phyloP scores from a whole-genome alignment of 2,797 vertebrate species.

The Melanotaenia maccullochi region DNA sequence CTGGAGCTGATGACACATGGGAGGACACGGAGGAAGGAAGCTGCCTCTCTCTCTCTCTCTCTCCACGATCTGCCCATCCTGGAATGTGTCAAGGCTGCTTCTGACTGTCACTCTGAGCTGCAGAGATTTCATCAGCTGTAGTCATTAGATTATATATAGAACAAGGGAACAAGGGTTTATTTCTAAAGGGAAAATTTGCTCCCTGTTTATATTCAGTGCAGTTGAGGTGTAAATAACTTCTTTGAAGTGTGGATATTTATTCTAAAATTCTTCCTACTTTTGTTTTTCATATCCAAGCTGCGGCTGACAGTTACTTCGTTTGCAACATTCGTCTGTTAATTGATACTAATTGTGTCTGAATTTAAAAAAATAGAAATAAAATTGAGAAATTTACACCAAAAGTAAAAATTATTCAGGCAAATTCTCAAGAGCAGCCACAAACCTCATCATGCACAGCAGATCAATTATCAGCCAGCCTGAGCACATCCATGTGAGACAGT shows the following conservation, averaged over 20 bases:
- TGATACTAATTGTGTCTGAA: not conserved
- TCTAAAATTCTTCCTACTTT: not conserved
- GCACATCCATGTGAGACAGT: not conserved
- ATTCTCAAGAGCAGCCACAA: not conserved
- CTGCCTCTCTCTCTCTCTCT: conserved; percentile 33
- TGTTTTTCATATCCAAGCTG: conserved; percentile 1
- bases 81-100: conserved; percentile 44
- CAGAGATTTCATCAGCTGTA: conserved; percentile 31
- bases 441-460: not conserved
- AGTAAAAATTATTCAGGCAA: not conserved
- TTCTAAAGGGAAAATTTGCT: not conserved
- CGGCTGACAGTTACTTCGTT: not conserved
- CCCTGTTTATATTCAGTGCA: not conserved
- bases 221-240: conserved; percentile 1
- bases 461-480: not conserved
- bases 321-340: not conserved
- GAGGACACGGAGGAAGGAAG: conserved; percentile 46
- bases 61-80: conserved; percentile 48
- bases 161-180: conserved; percentile 8
- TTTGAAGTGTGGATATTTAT: conserved; percentile 6
- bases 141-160: conserved; percentile 35
- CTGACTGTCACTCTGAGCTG: conserved; percentile 42
- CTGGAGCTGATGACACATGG: conserved; percentile 49
- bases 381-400: not conserved
- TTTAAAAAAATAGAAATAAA: not conserved